Evolutionary conservation across 1,140 invertebrate species (phyloP), one percentile per base, ranked within the genome.

Genomic region (Drosophila fuyamai): DNA sequence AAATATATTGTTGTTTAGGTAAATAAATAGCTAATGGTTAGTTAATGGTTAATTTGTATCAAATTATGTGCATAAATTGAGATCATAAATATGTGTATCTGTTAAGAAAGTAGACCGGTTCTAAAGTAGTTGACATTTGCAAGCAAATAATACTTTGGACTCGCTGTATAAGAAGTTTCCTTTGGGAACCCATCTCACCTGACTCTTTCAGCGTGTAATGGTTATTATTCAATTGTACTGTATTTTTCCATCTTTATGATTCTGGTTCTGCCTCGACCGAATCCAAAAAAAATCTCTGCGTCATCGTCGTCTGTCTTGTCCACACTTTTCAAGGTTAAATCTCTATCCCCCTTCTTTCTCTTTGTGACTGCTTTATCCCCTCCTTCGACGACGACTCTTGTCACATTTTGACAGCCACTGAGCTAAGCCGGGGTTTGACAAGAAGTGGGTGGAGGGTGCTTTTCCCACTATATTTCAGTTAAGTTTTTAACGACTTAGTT

Each of bases 281-380:
- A 70, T 36, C 50, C 62, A 2, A 54, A 57, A 57, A 62, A 61
- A 63, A 63, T 41, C 46, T 44, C 18, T 54, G 53, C 47, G 44
- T 63, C 46, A 55, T 76, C 23, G 46, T 46, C 55, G 44, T 16
- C 58, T 63, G 53, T 65, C 60, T 44, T 75, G 59, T 47, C 61
- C 73, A 58, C 71, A 65, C 23, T 67, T 76, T 76, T 76, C 73
- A 76, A 76, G 73, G 73, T 76, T 76, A 76, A 76, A 67, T 67
- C 54, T 58, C 43, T 44, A 23, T 67, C 54, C 53, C 73, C 12
- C 44, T 66, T 50, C 53, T 75, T 14, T 51, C 3, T 44, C 46
- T 36, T n/a, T 36, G 9, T 51, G 18, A 56, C 32, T 41, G n/a
- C 36, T 35, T 35, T 60, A 23, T 27, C 32, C 38, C 27, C 36